Evolutionary conservation across 2,888 invertebrate species (phyloP).

Genomic region (Chloroclystis v-ata): DNA sequence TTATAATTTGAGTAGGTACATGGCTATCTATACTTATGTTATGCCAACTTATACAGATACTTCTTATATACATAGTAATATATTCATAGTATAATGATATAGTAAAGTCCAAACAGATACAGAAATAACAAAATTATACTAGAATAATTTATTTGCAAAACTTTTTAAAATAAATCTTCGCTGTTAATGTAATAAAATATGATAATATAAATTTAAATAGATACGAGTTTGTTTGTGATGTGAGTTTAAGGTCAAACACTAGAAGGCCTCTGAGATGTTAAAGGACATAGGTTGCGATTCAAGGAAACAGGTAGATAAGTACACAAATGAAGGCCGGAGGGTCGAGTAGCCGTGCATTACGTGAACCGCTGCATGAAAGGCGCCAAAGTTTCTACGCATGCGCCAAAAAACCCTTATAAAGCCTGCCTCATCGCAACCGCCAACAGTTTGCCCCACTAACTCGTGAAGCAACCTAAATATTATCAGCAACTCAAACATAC

Average conservation of each 20-base stretch:
- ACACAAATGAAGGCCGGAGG: conserved; percentile 14
- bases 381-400: conserved; percentile 48
- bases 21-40: too few species aligned
- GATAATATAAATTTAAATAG: too few species aligned
- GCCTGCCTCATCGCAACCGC: conserved; percentile 32
- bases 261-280: conserved; percentile 7
- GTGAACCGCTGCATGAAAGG: conserved; percentile 41
- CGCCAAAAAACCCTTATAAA: conserved; percentile 52
- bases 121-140: too few species aligned
- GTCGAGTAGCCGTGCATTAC: conserved; percentile 37
- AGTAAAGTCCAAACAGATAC: too few species aligned
- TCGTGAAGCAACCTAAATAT: conserved; percentile 46
- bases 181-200: too few species aligned
- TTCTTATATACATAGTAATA: too few species aligned
- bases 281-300: conserved; percentile 12
- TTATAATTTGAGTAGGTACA: too few species aligned
- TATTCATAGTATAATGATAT: too few species aligned
- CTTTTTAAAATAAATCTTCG: too few species aligned
- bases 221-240: too few species aligned
- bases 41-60: too few species aligned
- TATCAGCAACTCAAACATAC: conserved; percentile 29
- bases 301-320: conserved; percentile 12
- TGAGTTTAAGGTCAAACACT: not conserved
- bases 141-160: too few species aligned
- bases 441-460: conserved; percentile 53